Evolutionary conservation across 2,888 invertebrate species (phyloP).

Genomic region (Notodonta ziczac): DNA sequence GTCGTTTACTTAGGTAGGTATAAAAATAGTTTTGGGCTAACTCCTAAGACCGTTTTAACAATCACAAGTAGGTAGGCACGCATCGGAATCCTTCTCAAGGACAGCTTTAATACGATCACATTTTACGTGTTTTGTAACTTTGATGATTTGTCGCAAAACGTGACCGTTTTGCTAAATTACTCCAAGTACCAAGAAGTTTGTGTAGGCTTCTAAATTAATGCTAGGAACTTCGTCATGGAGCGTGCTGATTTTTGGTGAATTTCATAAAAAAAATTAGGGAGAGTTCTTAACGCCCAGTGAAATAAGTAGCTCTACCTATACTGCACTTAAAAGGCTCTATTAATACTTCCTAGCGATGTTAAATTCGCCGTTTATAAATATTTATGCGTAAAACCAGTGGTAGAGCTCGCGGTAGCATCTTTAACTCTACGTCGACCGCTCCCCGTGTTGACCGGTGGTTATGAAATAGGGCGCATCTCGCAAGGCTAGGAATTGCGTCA

Average conservation of each 20-base stretch:
- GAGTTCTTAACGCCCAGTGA: too few species aligned
- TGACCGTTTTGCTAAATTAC: slow-evolving; percentile 21
- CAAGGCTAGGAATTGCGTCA: slow-evolving; percentile 78
- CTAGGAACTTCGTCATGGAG: too few species aligned
- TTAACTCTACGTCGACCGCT: not conserved
- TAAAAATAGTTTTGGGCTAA: too few species aligned
- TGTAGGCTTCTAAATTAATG: too few species aligned
- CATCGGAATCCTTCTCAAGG: slow-evolving; percentile 22
- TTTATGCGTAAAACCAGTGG: too few species aligned
- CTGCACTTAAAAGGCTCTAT: too few species aligned
- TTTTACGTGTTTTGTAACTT: slow-evolving; percentile 22
- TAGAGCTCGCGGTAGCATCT: not conserved
- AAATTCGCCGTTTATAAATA: slow-evolving; percentile 6
- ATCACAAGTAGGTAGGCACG: not conserved
- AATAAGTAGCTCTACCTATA: too few species aligned
- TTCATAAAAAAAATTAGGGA: too few species aligned
- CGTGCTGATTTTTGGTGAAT: too few species aligned
- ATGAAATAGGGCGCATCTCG: slow-evolving; percentile 71
- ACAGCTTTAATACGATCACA: slow-evolving; percentile 15
- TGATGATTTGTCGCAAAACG: slow-evolving; percentile 22
- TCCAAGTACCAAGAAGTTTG: slow-evolving; percentile 2
- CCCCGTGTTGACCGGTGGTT: slow-evolving; percentile 33
- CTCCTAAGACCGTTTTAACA: not conserved
- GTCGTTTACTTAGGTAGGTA: too few species aligned
- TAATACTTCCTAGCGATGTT: too few species aligned